Base-by-base conservation (phyloP, 2,113 vertebrate genomes). In the Atractosteus spatula region DNA sequence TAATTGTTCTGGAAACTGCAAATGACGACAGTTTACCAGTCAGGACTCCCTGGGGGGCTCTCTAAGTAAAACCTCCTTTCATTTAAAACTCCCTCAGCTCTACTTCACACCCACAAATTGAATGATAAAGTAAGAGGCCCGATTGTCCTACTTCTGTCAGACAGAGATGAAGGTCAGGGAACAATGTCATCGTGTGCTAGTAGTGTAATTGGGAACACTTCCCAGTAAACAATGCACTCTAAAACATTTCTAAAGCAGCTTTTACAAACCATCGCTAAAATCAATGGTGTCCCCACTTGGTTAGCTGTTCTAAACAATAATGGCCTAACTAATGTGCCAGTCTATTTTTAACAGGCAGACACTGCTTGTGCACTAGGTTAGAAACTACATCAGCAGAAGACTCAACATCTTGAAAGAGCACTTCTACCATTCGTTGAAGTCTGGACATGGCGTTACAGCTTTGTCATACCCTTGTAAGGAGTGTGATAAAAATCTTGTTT, bases 121-220 rank as follows among this genome's bases (percentile, higher is more conserved):
- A 10, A 51, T 7, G 47, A 5, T 5, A 51, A 10, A 51, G 47
- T 5, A 51, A 51, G 5, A 51, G 57, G 56, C 65, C 47, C 43
- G 16, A 72, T 63, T 78, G 55, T 70, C 69, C 57, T 44, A 76
- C 67, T 69, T 78, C 75, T 68, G 69, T 0, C 72, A 42, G 64
- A 67, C 64, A 80, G 11, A 64, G 55, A 83, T 63, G 71, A 80
- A 79, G 63, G 77, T 81, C 81, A 74, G 51, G 77, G 56, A 70
- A 79, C 59, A 56, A 75, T 74, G 78, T 86, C 82, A 78, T 47
- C 77, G 79, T 80, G 74, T 82, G 82, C 64, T 74, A 69, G 0
- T 66, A 68, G 75, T 41, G 13, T 82, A 80, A 83, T 69, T 66
- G 77, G 81, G 79, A 72, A 7, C 76, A 74, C 51, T 70, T 54